A percentile compares a stretch with the other conserved stretches of the same genome.
Conservation (phyloP, 2,113 vertebrate genomes). For the Diadophis punctatus region DNA sequence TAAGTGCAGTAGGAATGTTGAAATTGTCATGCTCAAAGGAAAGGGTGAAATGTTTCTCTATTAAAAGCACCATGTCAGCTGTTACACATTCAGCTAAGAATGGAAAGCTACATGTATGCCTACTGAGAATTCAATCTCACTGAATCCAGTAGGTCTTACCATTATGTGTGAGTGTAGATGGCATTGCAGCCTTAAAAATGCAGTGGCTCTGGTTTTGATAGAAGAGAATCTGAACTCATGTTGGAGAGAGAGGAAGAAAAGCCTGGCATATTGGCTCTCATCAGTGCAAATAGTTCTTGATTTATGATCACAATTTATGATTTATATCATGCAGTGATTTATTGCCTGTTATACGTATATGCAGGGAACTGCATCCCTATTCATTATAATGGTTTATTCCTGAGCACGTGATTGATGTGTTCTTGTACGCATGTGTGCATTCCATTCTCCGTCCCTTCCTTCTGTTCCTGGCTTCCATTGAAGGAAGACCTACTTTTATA, state of each 20-base stretch:
- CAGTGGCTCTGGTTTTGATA: not conserved
- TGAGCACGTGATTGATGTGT: too few relatives aligned
- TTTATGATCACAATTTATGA: not conserved
- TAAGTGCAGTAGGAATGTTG: not conserved
- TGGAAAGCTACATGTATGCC: not conserved
- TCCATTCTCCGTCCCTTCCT: too few relatives aligned
- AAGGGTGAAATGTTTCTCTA: not conserved
- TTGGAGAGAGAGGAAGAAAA: not conserved
- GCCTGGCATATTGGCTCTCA: not conserved
- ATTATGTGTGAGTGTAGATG: not conserved
- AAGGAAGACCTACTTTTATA: too few relatives aligned
- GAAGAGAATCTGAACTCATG: not conserved
- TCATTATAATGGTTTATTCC: too few relatives aligned
- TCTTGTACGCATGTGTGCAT: too few relatives aligned
- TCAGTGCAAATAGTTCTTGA: not conserved
- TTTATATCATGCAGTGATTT: too few relatives aligned
- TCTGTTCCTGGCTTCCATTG: too few relatives aligned
- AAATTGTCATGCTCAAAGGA: not conserved
- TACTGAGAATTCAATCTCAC: not conserved
- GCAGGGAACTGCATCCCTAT: too few relatives aligned
- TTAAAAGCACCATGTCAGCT: not conserved
- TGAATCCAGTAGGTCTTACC: not conserved
- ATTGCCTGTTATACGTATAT: too few relatives aligned
- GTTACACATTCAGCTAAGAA: not conserved
- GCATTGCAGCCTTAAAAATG: not conserved